A percentile compares a stretch with the other conserved stretches of the same genome.
These are phyloP conservation scores for Microchrysa polita DNA, from an alignment of 2,888 invertebrate species.

Conservation along the genomic window DNA sequence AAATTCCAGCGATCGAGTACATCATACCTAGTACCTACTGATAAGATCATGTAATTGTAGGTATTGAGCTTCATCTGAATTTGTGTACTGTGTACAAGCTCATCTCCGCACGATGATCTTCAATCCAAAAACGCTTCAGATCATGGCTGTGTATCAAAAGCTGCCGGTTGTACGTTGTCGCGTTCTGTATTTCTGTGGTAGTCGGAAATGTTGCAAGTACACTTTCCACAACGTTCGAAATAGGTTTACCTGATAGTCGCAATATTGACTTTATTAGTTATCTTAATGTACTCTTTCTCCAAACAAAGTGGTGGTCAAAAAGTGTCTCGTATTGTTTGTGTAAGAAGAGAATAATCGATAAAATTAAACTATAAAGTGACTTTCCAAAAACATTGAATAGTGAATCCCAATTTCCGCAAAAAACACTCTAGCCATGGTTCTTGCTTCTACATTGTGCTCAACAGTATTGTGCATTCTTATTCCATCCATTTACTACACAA, in stretches of 20 bases:
- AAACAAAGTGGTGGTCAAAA: background rate
- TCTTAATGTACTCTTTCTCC: background rate
- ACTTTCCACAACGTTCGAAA: background rate
- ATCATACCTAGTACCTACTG: background rate
- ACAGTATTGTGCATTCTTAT: conserved; percentile 43
- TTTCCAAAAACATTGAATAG: background rate
- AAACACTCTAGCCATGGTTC: conserved; percentile 37
- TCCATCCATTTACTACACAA: conserved; percentile 23
- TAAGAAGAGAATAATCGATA: too few relatives aligned
- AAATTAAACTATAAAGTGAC: background rate
- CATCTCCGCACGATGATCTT: conserved; percentile 29
- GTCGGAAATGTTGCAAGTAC: background rate
- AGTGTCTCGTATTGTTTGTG: background rate
- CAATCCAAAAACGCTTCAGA: conserved; percentile 16
- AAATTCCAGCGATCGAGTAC: conserved; percentile 11
- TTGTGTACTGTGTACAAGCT: background rate
- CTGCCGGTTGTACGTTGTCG: conserved; percentile 15
- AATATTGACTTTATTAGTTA: background rate
- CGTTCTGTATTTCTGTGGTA: background rate
- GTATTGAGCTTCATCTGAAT: background rate
- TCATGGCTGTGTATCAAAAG: conserved; percentile 27
- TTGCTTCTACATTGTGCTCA: conserved; percentile 39
- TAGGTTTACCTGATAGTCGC: background rate
- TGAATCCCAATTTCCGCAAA: background rate
- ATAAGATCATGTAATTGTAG: conserved; percentile 38